A percentile compares a stretch with the other conserved stretches of the same genome.
These are phyloP conservation scores for Lampris incognitus DNA, from an alignment of 2,113 vertebrate genomes.

Conservation along the genomic window DNA sequence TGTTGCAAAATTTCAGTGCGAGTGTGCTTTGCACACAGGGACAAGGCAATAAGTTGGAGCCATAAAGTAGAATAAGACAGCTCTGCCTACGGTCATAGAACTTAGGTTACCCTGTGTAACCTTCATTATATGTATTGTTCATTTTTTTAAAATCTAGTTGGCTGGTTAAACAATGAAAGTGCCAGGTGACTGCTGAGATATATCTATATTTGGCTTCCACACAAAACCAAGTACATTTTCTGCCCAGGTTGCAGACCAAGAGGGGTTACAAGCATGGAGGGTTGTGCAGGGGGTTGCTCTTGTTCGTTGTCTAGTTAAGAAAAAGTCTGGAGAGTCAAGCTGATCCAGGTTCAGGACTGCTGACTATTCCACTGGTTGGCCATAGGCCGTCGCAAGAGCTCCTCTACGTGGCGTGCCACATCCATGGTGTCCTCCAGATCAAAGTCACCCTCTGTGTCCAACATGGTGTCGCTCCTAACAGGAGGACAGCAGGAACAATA, in stretches of 20 bases:
- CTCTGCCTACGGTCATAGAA: no score
- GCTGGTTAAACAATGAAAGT: neutral
- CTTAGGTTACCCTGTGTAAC: no score
- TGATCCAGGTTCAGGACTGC: constrained; percentile 87
- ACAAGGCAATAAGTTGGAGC: no score
- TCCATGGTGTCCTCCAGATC: constrained; percentile 96
- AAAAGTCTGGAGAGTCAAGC: constrained; percentile 33
- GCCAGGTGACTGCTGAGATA: neutral
- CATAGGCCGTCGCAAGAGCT: constrained; percentile 91
- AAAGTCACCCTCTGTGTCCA: constrained; percentile 93
- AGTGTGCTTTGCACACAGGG: no score
- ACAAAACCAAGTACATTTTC: neutral
- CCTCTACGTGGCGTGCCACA: constrained; percentile 93
- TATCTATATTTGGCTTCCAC: neutral
- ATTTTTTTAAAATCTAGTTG: neutral
- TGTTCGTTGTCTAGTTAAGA: neutral
- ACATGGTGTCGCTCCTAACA: constrained; percentile 82
- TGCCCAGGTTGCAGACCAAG: neutral
- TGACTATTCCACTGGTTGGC: constrained; percentile 92
- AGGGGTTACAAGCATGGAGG: neutral
- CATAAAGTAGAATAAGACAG: no score
- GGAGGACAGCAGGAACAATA: neutral
- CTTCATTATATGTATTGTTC: neutral
- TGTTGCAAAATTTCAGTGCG: no score
- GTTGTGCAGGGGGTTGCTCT: neutral